phyloP scores from a whole-genome alignment of 2,797 vertebrate species.

The Hydrophis major region DNA sequence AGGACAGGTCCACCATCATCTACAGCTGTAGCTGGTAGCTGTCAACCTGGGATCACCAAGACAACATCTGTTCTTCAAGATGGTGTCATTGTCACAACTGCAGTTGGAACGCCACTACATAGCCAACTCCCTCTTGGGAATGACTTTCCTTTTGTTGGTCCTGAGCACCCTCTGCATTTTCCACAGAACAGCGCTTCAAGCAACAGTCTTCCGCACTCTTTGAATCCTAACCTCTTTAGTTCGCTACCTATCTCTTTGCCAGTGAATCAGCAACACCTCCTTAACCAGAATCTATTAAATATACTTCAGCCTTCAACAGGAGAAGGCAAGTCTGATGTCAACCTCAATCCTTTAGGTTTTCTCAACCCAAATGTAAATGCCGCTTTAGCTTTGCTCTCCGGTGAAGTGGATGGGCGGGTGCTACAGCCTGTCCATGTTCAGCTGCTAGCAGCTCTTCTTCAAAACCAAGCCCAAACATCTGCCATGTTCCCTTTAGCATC shows the following conservation, averaged over 20 bases:
- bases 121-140: slow-evolving; percentile 74
- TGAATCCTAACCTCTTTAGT: slow-evolving; percentile 79
- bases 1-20: slow-evolving; percentile 70
- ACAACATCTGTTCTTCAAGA: slow-evolving; percentile 80
- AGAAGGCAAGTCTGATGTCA: slow-evolving; percentile 82
- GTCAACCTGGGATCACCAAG: slow-evolving; percentile 80
- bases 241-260: slow-evolving; percentile 79
- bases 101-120: slow-evolving; percentile 74
- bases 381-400: slow-evolving; percentile 76
- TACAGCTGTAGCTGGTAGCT: slow-evolving; percentile 76
- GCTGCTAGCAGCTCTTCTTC: slow-evolving; percentile 77
- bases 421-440: slow-evolving; percentile 78
- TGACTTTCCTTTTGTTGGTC: slow-evolving; percentile 75
- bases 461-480: slow-evolving; percentile 78
- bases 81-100: slow-evolving; percentile 78
- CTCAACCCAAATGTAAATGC: slow-evolving; percentile 77
- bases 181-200: slow-evolving; percentile 74
- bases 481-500: slow-evolving; percentile 76
- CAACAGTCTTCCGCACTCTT: slow-evolving; percentile 76
- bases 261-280: slow-evolving; percentile 83
- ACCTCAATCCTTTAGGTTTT: slow-evolving; percentile 78
- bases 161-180: slow-evolving; percentile 77
- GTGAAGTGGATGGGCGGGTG: slow-evolving; percentile 77
- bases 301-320: slow-evolving; percentile 79
- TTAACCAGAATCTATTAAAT: slow-evolving; percentile 82